These are phyloP conservation scores for Scaptodrosophila lebanonensis DNA, from an alignment of 1,140 invertebrate genomes.

Conservation along the genomic window DNA sequence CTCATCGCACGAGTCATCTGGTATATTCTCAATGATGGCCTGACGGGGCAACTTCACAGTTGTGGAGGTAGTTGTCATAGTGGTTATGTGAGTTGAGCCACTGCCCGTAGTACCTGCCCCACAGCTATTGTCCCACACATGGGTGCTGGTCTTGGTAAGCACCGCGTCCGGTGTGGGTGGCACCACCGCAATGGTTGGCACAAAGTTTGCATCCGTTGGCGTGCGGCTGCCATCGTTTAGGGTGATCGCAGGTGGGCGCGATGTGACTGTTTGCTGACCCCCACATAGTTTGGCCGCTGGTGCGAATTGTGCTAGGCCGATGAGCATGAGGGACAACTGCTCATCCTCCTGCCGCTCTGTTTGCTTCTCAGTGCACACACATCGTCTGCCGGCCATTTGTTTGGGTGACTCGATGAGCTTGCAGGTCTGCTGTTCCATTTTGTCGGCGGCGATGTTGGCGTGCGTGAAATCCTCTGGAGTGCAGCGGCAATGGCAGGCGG, in stretches of 20 bases:
- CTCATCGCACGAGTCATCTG: slow-evolving; percentile 79
- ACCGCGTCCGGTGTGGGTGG: slow-evolving; percentile 85
- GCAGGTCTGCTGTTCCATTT: slow-evolving; percentile 71
- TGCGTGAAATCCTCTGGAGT: slow-evolving; percentile 65
- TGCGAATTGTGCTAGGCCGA: slow-evolving; percentile 82
- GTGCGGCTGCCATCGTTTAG: no score
- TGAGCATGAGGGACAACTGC: slow-evolving; percentile 81
- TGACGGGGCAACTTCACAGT: slow-evolving; percentile 53
- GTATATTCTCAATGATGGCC: slow-evolving; percentile 71
- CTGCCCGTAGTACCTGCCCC: slow-evolving; percentile 8
- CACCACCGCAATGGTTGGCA: slow-evolving; percentile 85
- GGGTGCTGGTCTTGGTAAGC: slow-evolving; percentile 68
- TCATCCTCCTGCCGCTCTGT: slow-evolving; percentile 77
- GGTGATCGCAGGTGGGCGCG: background rate
- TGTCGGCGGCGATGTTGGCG: slow-evolving; percentile 56
- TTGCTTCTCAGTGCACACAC: slow-evolving; percentile 25
- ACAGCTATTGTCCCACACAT: slow-evolving; percentile 70
- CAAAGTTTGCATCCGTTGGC: slow-evolving; percentile 55
- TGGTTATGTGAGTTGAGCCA: slow-evolving; percentile 23
- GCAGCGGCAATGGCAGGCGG: slow-evolving; percentile 68
- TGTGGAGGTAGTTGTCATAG: slow-evolving; percentile 44
- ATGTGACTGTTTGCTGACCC: no score
- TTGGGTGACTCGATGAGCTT: slow-evolving; percentile 70
- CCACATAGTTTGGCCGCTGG: slow-evolving; percentile 82
- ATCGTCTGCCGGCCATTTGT: slow-evolving; percentile 28